Percentiles rank a stretch among this genome's conserved stretches.
Conservation (phyloP, 2,113 vertebrate genomes). For the Polypterus bichir region DNA sequence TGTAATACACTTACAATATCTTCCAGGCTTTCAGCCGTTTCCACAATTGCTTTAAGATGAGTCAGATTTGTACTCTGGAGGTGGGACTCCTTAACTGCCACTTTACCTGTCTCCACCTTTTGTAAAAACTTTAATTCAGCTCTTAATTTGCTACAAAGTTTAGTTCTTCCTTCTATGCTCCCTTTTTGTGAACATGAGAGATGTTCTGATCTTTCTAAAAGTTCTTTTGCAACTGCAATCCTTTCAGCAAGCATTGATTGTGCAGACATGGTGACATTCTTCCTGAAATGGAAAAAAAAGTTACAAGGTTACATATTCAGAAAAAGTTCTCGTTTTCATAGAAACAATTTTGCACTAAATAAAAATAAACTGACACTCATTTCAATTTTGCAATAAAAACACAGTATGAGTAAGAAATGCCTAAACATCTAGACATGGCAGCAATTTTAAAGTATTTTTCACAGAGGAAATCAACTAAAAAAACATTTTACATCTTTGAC, state of each 20-base stretch:
- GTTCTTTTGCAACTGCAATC: slow-evolving; percentile 61
- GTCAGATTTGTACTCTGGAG: slow-evolving; percentile 91
- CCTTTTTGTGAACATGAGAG: slow-evolving; percentile 54
- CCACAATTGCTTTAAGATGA: slow-evolving; percentile 75
- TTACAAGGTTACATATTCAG: no score
- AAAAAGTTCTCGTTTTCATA: no score
- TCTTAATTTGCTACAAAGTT: slow-evolving; percentile 76
- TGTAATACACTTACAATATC: slow-evolving; percentile 71
- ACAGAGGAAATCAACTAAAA: no score
- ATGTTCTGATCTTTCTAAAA: slow-evolving; percentile 66
- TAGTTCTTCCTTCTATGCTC: slow-evolving; percentile 73
- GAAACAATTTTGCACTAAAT: no score
- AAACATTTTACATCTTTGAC: no score
- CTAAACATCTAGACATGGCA: no score
- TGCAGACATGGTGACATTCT: slow-evolving; percentile 73
- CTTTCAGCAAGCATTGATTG: slow-evolving; percentile 63
- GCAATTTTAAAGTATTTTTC: no score
- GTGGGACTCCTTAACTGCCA: slow-evolving; percentile 79
- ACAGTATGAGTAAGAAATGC: no score
- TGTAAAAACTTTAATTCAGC: slow-evolving; percentile 81
- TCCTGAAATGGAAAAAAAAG: slow-evolving; percentile 31
- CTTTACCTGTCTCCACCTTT: slow-evolving; percentile 70
- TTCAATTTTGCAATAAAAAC: no score
- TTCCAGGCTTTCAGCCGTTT: slow-evolving; percentile 73
- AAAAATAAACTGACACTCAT: no score